These are phyloP conservation scores for Cheilosia vulpina DNA, from an alignment of 2,888 invertebrate genomes.

Conservation along the genomic window DNA sequence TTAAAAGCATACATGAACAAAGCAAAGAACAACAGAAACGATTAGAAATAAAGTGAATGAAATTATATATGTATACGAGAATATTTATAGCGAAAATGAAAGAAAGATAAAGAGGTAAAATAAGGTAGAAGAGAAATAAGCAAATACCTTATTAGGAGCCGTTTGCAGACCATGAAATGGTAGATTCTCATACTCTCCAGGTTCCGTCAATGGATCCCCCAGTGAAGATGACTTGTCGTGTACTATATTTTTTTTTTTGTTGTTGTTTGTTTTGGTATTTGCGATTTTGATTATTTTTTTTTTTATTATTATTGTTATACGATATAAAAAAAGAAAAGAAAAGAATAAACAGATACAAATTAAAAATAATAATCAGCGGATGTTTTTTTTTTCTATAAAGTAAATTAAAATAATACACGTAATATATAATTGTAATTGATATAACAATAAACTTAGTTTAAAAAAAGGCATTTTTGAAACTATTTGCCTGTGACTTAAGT, in stretches of 20 bases:
- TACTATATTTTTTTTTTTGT: slow-evolving; percentile 79
- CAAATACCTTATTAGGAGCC: slow-evolving; percentile 94
- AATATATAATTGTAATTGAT: slow-evolving; percentile 14
- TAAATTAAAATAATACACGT: slow-evolving; percentile 80
- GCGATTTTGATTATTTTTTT: slow-evolving; percentile 55
- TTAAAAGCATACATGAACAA: slow-evolving; percentile 53
- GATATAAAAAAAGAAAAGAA: slow-evolving; percentile 66
- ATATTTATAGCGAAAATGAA: slow-evolving; percentile 33
- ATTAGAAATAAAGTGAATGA: slow-evolving; percentile 36
- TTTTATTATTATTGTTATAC: slow-evolving; percentile 52
- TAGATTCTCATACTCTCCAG: slow-evolving; percentile 96
- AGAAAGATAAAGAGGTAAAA: slow-evolving; percentile 25
- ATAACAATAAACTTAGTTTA: slow-evolving; percentile 23
- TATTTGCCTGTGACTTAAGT: not conserved
- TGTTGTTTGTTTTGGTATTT: slow-evolving; percentile 61
- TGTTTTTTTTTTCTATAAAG: slow-evolving; percentile 31
- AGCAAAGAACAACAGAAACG: slow-evolving; percentile 58
- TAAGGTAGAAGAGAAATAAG: slow-evolving; percentile 70
- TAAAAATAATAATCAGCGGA: slow-evolving; percentile 57
- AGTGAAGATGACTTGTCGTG: slow-evolving; percentile 84
- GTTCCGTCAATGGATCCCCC: slow-evolving; percentile 90
- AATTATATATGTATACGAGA: slow-evolving; percentile 8
- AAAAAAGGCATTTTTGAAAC: slow-evolving; percentile 80
- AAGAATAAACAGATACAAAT: slow-evolving; percentile 43
- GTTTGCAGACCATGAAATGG: slow-evolving; percentile 97